Percentiles rank a stretch among this genome's conserved stretches.
Evolutionary conservation across 2,113 vertebrate species (phyloP).

Genomic region (Pelvicachromis taeniatus): DNA sequence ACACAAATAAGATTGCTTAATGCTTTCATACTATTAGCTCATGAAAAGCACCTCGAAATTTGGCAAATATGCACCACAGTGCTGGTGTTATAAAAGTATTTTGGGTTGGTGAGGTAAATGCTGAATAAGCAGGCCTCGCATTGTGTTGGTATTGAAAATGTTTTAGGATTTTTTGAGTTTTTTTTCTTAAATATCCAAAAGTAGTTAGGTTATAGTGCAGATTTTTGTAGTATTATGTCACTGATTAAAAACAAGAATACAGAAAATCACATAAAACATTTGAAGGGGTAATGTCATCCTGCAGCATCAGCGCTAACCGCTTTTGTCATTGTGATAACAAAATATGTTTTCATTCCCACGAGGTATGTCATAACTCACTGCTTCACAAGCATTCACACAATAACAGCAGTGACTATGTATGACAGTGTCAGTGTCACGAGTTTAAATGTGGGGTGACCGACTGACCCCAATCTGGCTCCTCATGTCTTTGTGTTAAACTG

Average conservation of each 20-base stretch:
- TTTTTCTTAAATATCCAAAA: background rate
- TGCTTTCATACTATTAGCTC: background rate
- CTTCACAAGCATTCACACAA: background rate
- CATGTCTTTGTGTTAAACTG: background rate
- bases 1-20: background rate
- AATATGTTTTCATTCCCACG: background rate
- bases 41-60: background rate
- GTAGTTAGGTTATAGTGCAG: too few species aligned
- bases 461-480: background rate
- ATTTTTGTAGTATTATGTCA: too few species aligned
- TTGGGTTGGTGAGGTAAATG: background rate
- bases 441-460: accelerated
- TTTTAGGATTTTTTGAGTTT: background rate
- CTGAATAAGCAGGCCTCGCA: background rate
- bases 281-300: background rate
- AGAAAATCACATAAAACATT: background rate
- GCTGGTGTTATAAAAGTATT: background rate
- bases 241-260: accelerated
- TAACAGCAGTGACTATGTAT: background rate
- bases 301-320: background rate
- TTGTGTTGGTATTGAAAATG: background rate
- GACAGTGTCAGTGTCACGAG: background rate
- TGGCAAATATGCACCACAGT: background rate
- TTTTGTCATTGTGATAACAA: background rate
- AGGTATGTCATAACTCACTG: background rate